Percentiles rank a stretch among this genome's conserved stretches.
Evolutionary conservation across 2,113 vertebrate species (phyloP).

Genomic region (Notarius lentiginosus): DNA sequence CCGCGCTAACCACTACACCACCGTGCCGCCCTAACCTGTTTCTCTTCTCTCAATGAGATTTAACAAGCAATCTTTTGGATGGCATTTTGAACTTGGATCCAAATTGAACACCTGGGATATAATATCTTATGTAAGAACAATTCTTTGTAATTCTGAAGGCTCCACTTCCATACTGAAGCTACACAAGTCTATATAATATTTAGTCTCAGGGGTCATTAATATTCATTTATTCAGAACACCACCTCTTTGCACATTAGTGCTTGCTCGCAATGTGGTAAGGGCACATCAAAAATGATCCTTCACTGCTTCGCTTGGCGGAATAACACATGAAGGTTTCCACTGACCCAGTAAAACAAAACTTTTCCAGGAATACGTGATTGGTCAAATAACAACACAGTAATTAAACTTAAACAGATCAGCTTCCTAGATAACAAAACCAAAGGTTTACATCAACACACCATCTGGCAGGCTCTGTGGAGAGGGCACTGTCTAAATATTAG

Average conservation of each 20-base stretch:
- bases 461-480: slow-evolving; percentile 4
- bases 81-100: not conserved
- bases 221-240: not conserved
- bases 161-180: not conserved
- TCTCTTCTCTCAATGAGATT: not conserved
- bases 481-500: slow-evolving; percentile 47
- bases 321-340: not conserved
- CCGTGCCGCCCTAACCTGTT: not conserved
- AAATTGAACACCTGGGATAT: not conserved
- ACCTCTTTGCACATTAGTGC: not conserved
- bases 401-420: slow-evolving; percentile 21
- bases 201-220: not conserved
- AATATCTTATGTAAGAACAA: not conserved
- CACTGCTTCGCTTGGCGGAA: not conserved
- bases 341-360: not conserved
- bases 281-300: slow-evolving; percentile 1
- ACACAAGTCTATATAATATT: not conserved
- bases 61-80: not conserved
- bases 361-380: not conserved
- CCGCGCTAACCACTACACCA: too few species aligned
- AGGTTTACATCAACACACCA: slow-evolving; percentile 14
- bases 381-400: slow-evolving; percentile 21
- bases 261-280: not conserved
- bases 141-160: not conserved
- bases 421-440: slow-evolving; percentile 1